Percentiles rank a stretch among this genome's conserved stretches.
Evolutionary conservation across 2,888 invertebrate genomes (phyloP).

Genomic region (Callinectes sapidus): DNA sequence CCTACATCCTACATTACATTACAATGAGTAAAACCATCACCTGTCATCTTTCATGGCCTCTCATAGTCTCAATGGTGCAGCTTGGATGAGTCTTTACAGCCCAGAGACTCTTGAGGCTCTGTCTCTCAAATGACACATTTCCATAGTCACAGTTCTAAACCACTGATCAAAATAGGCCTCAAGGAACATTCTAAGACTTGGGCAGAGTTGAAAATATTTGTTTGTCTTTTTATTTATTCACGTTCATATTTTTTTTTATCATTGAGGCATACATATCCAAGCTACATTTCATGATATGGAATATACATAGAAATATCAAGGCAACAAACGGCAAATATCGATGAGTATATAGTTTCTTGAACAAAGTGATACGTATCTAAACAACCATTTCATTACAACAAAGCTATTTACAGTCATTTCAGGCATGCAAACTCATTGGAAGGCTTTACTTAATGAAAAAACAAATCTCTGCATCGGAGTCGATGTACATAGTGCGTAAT

Average conservation of each 20-base stretch:
- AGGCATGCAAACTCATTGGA: neutral
- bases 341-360: too few species aligned
- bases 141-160: neutral
- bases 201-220: neutral
- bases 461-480: neutral
- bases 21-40: neutral
- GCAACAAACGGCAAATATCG: too few species aligned
- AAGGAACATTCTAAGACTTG: neutral
- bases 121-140: neutral
- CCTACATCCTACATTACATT: neutral
- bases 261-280: neutral
- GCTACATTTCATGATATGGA: neutral
- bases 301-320: too few species aligned
- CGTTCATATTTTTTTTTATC: neutral
- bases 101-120: neutral
- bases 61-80: neutral
- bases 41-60: neutral
- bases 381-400: neutral
- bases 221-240: neutral
- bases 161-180: neutral
- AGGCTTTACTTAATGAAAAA: neutral
- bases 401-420: neutral
- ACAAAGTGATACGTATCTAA: neutral
- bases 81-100: neutral
- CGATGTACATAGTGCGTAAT: neutral